Base-by-base conservation (phyloP, 1,140 invertebrate genomes). In the Dendrolimus punctatus region DNA sequence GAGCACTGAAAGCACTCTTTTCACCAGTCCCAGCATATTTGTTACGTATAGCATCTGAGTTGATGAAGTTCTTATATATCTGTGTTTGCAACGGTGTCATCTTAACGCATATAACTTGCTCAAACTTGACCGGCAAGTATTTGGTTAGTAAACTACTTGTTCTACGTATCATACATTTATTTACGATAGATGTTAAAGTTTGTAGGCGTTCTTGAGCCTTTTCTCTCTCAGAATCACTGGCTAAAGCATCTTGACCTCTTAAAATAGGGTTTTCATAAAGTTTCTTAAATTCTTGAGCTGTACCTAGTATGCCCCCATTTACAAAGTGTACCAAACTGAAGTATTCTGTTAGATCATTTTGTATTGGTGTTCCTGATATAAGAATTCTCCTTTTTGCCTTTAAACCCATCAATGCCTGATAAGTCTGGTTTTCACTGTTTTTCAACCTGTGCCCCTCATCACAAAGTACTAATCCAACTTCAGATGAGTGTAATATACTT, bases 261-360 rank as follows among this genome's bases (percentile, higher is more conserved):
- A 98, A 76, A 76, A 99, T 99, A 7, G 95, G 93, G 75, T 92
- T 97, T 85, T 99, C 98, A 88, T 95, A 99, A 71, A 94, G 94
- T 53, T 92, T 93, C 55, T 96, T 93, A 72, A 99, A 99, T 83
- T 99, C 97, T 72, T 93, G 91, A 4, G 94, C 93, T 49, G 95
- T 95, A 39, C 97, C 96, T 46, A 99, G 87, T 63, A 99, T 93
- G 48, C 98, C 98, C 75, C 96, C 94, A 90, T 99, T 99, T 2
- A 99, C 98, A 90, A 99, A 99, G 87, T 99, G 97, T 37, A 99
- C 93, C 38, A 99, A 90, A 76, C 97, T 99, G 80, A 98, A 99
- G 80, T 99, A 99, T 84, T 99, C 99, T 0, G 98, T 91, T 0
- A 99, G 88, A 90, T 99, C 99, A 89, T 99, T 99, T 77, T 99